Evolutionary conservation across 2,113 vertebrate genomes (phyloP).

Genomic region (Tenebrosternarchus preto): DNA sequence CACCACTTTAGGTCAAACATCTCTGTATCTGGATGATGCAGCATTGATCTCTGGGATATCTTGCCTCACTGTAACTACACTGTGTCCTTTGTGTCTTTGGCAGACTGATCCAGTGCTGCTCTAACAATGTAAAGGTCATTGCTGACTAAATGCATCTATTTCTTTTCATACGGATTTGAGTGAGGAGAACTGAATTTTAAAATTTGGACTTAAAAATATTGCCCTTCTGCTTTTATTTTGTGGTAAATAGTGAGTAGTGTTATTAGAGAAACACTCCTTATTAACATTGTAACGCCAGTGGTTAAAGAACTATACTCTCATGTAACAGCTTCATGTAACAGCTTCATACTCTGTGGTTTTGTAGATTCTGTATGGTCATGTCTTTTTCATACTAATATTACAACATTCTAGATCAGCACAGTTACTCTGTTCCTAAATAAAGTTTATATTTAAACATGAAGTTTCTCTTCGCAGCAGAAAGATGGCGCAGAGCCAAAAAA

Average conservation of each 20-base stretch:
- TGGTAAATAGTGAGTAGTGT: too few relatives aligned
- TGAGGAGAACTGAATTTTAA: neutral
- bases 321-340: too few relatives aligned
- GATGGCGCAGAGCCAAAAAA: neutral
- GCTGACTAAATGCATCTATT: neutral
- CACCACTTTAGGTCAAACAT: slow-evolving; percentile 2
- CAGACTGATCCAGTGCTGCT: neutral
- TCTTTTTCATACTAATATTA: neutral
- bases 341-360: too few relatives aligned
- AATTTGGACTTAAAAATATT: neutral
- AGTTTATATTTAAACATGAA: neutral
- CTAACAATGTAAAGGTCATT: slow-evolving; percentile 9
- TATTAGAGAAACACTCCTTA: neutral
- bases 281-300: neutral
- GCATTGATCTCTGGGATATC: neutral
- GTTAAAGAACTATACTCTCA: too few relatives aligned
- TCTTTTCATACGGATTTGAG: neutral
- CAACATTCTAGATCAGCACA: neutral
- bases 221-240: too few relatives aligned
- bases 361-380: too few relatives aligned
- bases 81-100: slow-evolving; percentile 9
- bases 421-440: neutral
- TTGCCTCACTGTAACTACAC: too few relatives aligned
- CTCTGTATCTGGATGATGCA: slow-evolving; percentile 23
- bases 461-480: neutral